Evolutionary conservation across 1,140 invertebrate genomes (phyloP), one percentile per base, ranked within the genome.

Genomic region (Trichonephila clavipes): DNA sequence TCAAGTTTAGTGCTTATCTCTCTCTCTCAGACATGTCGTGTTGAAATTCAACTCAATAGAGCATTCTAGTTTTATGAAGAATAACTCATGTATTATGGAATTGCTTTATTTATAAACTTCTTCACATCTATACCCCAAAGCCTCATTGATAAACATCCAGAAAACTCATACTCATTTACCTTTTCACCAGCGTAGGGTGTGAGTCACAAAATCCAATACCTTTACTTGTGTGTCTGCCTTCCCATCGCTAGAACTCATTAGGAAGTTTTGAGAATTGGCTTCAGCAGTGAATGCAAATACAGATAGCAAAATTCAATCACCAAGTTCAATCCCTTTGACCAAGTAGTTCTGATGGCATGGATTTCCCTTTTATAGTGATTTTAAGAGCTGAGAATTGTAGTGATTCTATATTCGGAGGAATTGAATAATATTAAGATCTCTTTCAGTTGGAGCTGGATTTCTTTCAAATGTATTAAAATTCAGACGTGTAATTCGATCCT

Each of bases 271-370:
- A 77, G 72, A 28, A 77, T 40, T 40, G 72, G 69, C 69, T 28
- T 24, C 28, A 77, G 28, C 12, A 77, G 28, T 28, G 28, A 77
- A 40, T 40, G 34, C 72, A 77, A 77, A 77, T 28, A 77, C 28
- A 40, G 72, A 77, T 77, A 77, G 34, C 72, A 28, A 77, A 77
- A 77, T 77, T 77, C 28, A 77, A 40, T 77, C 72, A 34, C 72
- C 28, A 16, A 19, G 72, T 19, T 77, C 72, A 34, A 40, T 28
- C 72, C 1, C 3, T 19, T 64, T n/a, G n/a, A 51, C n/a, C 62
- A 5, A 28, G 28, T 34, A 24, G 28, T 40, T 77, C 69, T 28
- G 28, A 3, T 77, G 34, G 28, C 72, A 16, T 40, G 34, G 12
- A 34, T 77, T 77, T 28, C 28, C 51, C 51, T 14, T 77, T 77